Base-by-base conservation (phyloP, 2,797 vertebrate genomes). In the Cyprinella venusta region DNA sequence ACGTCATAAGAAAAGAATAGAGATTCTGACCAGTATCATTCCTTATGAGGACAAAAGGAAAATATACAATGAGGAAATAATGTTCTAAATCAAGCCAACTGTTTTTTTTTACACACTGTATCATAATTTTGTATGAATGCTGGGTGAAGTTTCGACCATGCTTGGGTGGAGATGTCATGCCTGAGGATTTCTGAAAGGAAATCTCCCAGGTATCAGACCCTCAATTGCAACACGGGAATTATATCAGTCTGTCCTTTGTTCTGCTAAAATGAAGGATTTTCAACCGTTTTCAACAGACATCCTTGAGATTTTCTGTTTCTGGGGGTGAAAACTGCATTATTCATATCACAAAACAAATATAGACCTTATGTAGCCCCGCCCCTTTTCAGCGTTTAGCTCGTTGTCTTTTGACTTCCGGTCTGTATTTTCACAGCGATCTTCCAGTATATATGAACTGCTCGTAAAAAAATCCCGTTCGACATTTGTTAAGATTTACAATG, bases 181-280 rank as follows among this genome's bases (percentile, higher is more conserved):
- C 72, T 68, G 5, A 52, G 67, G 87, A 59, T n/a, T 72, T 80
- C 36, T 82, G 81, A 85, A 89, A 88, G 81, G 79, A 87, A 86
- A 87, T 84, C 81, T 86, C 61, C 79, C 61, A 64, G 64, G 74
- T 74, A 50, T 65, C 76, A 59, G 68, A 63, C 85, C 61, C 48
- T 71, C 76, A 87, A 75, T 71, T 69, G 79, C 45, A 45, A 69
- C 70, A 72, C 16, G 52, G 86, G 68, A 84, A 84, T 75, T 79
- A 64, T 77, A 87, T 48, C 75, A 71, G 36, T 18, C 33, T 82
- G 59, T 74, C 68, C 81, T 85, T 89, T 87, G 82, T 86, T 64
- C 74, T 24, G 1, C 12, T 24, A 67, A 87, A 85, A 86, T 59
- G 76, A 83, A 78, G 83, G 77, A 83, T 84, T 83, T 86, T 81